Percentiles rank a stretch among this genome's conserved stretches.
Conservation (phyloP, 2,888 invertebrate species). For the Trachelus troglodyta region DNA sequence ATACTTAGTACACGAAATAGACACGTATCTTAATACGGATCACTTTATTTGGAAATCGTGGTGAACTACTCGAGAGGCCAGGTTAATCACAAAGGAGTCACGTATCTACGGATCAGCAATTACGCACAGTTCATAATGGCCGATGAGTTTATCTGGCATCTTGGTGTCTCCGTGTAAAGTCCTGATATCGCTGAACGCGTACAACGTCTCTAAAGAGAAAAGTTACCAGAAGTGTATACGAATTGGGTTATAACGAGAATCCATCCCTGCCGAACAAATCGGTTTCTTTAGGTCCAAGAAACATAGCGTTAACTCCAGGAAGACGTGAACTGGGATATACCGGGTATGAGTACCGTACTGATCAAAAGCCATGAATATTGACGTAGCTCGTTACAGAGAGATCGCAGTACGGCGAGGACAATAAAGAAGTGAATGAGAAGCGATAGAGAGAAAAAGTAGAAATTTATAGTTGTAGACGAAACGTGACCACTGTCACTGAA, state of each 20-base stretch:
- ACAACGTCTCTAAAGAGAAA: neutral
- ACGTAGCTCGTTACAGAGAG: neutral
- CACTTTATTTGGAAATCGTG: neutral
- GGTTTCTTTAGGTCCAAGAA: neutral
- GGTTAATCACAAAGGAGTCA: neutral
- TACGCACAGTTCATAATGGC: conserved; percentile 37
- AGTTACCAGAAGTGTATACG: neutral
- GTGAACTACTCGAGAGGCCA: neutral
- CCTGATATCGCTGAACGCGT: neutral
- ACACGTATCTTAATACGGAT: neutral
- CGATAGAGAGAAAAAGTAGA: neutral
- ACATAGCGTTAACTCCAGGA: neutral
- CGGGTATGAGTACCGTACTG: neutral
- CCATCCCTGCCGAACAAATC: neutral
- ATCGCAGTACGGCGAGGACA: neutral
- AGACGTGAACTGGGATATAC: neutral
- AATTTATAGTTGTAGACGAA: neutral
- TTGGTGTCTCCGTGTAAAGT: conserved; percentile 18
- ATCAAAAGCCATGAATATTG: neutral
- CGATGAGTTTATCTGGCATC: conserved; percentile 38
- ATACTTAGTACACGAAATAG: neutral
- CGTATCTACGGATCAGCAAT: conserved; percentile 41
- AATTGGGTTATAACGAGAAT: neutral
- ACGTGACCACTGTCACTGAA: conserved; percentile 4
- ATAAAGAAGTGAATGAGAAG: neutral